These are phyloP conservation scores for Clunio marinus DNA, from an alignment of 2,888 invertebrate genomes.

Conservation along the genomic window DNA sequence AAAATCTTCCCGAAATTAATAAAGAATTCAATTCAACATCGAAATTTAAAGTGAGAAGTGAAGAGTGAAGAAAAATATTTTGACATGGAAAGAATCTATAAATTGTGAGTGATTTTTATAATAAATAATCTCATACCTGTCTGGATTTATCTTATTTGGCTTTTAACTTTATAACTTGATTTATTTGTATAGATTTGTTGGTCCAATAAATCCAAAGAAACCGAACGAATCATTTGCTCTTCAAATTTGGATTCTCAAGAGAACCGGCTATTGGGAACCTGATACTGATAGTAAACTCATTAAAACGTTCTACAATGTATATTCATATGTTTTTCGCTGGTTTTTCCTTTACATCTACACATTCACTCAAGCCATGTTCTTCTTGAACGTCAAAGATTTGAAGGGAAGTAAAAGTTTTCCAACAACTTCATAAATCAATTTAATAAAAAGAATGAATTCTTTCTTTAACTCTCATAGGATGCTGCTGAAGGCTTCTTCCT, in stretches of 20 bases:
- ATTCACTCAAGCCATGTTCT: slow-evolving; percentile 23
- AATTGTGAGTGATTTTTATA: slow-evolving; percentile 10
- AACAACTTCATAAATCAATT: neutral
- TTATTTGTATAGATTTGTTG: slow-evolving; percentile 14
- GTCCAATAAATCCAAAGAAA: slow-evolving; percentile 18
- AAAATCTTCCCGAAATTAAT: no score
- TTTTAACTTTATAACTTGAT: neutral
- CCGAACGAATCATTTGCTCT: neutral
- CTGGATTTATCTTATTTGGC: neutral
- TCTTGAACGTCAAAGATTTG: slow-evolving; percentile 20
- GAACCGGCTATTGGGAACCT: slow-evolving; percentile 21
- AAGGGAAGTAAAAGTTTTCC: slow-evolving; percentile 5
- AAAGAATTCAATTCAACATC: no score
- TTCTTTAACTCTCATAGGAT: slow-evolving; percentile 12
- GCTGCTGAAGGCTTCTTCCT: slow-evolving; percentile 25
- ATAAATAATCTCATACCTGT: neutral
- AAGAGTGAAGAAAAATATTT: no score
- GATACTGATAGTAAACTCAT: slow-evolving; percentile 18
- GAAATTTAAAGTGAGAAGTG: no score
- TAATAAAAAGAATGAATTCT: neutral
- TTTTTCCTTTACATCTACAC: slow-evolving; percentile 33
- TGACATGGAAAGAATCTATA: slow-evolving; percentile 25
- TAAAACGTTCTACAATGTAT: slow-evolving; percentile 1
- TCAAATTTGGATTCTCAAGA: slow-evolving; percentile 26
- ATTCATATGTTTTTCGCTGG: slow-evolving; percentile 20